A percentile compares a stretch with the other conserved stretches of the same genome.
Evolutionary conservation across 2,113 vertebrate genomes (phyloP).

Genomic region (Taxidea taxus): DNA sequence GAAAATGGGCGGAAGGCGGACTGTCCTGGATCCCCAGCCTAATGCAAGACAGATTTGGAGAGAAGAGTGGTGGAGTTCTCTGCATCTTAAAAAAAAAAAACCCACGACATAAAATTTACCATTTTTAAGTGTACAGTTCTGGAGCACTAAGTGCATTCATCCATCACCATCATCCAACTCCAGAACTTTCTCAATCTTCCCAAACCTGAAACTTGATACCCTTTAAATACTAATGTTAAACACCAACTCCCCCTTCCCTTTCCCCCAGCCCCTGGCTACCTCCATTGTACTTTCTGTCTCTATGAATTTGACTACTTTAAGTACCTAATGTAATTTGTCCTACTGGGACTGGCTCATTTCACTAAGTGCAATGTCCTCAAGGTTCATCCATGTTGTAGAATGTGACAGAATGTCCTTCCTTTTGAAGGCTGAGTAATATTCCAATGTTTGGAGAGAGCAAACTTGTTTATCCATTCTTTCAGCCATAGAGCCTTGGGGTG

Average conservation of each 20-base stretch:
- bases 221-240: not conserved
- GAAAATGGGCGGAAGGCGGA: conserved; percentile 75
- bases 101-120: rapidly evolving
- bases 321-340: too few relatives aligned
- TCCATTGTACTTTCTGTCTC: not conserved
- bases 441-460: rapidly evolving
- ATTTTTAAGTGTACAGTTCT: not conserved
- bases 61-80: not conserved
- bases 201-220: rapidly evolving
- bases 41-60: not conserved
- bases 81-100: not conserved
- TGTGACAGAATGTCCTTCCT: not conserved
- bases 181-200: too few relatives aligned
- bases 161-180: rapidly evolving
- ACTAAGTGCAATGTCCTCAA: not conserved
- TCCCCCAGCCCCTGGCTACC: rapidly evolving
- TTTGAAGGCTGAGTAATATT: not conserved
- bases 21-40: conserved; percentile 66
- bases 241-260: rapidly evolving
- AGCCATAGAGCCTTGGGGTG: rapidly evolving
- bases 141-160: too few relatives aligned
- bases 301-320: not conserved
- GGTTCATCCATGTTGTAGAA: not conserved
- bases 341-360: not conserved
- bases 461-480: not conserved